Conservation (phyloP, 2,888 invertebrate species). For the Chloromyia formosa region DNA sequence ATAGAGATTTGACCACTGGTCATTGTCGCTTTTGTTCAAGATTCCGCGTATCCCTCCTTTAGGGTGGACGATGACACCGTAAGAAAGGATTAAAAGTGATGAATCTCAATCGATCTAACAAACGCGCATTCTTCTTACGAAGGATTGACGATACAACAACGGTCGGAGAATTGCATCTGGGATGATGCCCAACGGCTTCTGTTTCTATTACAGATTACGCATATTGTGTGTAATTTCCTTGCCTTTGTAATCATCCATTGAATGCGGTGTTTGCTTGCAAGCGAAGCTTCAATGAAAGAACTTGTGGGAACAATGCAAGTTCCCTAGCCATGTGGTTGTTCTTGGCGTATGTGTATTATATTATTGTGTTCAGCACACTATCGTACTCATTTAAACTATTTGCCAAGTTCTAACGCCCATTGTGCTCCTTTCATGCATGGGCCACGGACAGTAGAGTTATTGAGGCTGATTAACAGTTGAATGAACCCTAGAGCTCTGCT, state of each 20-base stretch:
- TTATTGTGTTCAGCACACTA: conserved; percentile 32
- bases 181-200: conserved; percentile 14
- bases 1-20: conserved; percentile 15
- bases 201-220: conserved; percentile 20
- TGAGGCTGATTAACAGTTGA: conserved; percentile 40
- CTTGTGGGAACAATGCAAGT: conserved; percentile 31
- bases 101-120: conserved; percentile 26
- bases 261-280: conserved; percentile 26
- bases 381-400: conserved; percentile 22
- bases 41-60: too few species aligned
- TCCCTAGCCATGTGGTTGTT: not conserved
- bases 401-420: conserved; percentile 30
- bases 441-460: conserved; percentile 32
- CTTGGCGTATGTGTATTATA: not conserved
- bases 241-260: conserved; percentile 20
- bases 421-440: conserved; percentile 37
- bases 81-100: conserved; percentile 37
- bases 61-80: not conserved
- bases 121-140: not conserved
- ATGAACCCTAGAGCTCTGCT: conserved; percentile 32
- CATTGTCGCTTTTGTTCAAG: conserved; percentile 5
- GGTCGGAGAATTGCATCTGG: not conserved
- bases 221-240: conserved; percentile 32
- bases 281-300: conserved; percentile 24
- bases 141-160: not conserved